Evolutionary conservation across 2,888 invertebrate species (phyloP).

Genomic region (Eupithecia vulgata): DNA sequence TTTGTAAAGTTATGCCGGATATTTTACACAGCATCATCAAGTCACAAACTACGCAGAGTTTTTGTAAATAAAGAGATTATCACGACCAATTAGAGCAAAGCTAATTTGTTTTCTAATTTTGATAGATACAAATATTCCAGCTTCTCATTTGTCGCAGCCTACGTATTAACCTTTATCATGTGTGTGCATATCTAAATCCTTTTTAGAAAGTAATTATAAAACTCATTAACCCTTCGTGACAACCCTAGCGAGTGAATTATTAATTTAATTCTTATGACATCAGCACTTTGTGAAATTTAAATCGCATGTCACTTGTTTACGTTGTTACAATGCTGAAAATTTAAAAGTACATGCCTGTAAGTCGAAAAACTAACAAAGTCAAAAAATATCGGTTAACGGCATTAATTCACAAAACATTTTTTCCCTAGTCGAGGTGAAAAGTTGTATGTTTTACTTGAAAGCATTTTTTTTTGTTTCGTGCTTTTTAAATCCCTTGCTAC

Average conservation of each 20-base stretch:
- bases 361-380: background rate
- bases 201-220: slow-evolving; percentile 29
- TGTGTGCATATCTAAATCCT: slow-evolving; percentile 6
- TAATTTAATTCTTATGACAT: slow-evolving; percentile 56
- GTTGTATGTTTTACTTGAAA: no score
- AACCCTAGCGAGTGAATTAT: slow-evolving; percentile 48
- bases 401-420: no score
- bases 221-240: slow-evolving; percentile 36
- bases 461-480: no score
- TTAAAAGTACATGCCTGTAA: background rate
- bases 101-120: slow-evolving; percentile 3
- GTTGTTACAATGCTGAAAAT: background rate
- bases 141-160: slow-evolving; percentile 7
- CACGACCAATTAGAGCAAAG: background rate
- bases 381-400: no score
- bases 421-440: no score
- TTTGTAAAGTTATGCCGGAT: background rate
- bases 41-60: background rate
- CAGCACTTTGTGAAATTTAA: slow-evolving; percentile 56
- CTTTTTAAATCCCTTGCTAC: no score
- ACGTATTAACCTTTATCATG: slow-evolving; percentile 8
- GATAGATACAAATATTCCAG: background rate
- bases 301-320: slow-evolving; percentile 52
- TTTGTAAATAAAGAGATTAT: background rate
- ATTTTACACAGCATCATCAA: background rate